Conservation (phyloP, 1,140 invertebrate species). For the Papilio xuthus region DNA sequence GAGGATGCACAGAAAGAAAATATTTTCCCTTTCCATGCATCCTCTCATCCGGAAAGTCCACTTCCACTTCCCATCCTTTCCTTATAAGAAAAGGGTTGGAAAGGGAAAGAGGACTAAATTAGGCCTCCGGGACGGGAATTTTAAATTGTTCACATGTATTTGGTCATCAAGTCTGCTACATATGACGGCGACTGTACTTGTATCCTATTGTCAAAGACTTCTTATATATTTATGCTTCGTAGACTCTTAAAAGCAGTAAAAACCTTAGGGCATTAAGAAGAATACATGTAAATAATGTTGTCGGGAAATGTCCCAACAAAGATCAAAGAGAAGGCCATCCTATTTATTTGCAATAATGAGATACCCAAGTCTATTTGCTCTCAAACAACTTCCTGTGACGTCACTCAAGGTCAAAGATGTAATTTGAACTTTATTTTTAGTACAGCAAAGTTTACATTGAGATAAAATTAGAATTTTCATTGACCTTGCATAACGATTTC, state of each 20-base stretch:
- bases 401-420: not conserved
- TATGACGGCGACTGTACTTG: no score
- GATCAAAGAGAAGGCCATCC: conserved; percentile 2
- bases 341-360: conserved; percentile 9
- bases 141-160: no score
- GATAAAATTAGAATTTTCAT: not conserved
- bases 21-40: no score
- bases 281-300: not conserved
- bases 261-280: not conserved
- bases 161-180: no score
- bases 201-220: no score
- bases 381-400: conserved; percentile 15
- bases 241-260: not conserved
- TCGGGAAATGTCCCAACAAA: conserved; percentile 21
- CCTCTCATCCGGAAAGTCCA: no score
- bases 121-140: no score
- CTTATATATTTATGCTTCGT: not conserved
- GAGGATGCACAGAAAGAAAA: no score
- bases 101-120: no score
- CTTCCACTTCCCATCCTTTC: no score
- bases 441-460: not conserved
- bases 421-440: conserved; percentile 16
- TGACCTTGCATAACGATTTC: not conserved
- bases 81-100: no score
- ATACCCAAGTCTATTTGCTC: not conserved